A percentile compares a stretch with the other conserved stretches of the same genome.
Evolutionary conservation across 2,797 vertebrate species (phyloP).

Genomic region (Catamblyrhynchus diadema): DNA sequence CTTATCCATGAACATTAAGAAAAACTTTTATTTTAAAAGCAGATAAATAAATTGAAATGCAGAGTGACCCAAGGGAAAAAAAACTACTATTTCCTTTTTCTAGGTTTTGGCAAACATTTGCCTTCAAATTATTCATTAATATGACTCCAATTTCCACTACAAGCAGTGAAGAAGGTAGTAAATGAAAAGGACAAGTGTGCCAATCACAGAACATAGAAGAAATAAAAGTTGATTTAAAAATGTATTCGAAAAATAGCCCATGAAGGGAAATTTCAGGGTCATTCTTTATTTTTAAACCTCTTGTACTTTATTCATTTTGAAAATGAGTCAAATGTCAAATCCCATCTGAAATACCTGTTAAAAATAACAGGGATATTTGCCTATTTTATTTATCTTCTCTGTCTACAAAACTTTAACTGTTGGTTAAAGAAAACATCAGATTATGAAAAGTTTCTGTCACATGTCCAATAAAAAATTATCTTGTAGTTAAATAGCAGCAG

Average conservation of each 20-base stretch:
- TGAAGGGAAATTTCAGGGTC: not conserved
- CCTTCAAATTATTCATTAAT: not conserved
- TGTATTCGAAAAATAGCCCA: not conserved
- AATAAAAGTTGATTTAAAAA: conserved; percentile 12
- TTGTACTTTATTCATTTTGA: not conserved
- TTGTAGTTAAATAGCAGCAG: not conserved
- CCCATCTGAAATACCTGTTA: not conserved
- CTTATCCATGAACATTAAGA: not conserved
- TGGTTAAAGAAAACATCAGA: not conserved
- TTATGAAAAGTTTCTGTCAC: not conserved
- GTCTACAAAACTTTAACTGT: not conserved
- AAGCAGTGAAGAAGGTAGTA: conserved; percentile 7
- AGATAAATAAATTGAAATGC: not conserved
- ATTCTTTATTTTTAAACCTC: not conserved
- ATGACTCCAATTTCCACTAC: not conserved
- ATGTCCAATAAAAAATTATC: not conserved
- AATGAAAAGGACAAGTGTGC: conserved; percentile 1
- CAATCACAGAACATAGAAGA: not conserved
- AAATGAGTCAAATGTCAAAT: not conserved
- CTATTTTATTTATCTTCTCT: not conserved
- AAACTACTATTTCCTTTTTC: not conserved
- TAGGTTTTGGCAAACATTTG: not conserved
- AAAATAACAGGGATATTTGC: not conserved
- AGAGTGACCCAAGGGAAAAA: not conserved
- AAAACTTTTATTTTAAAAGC: not conserved